Evolutionary conservation across 2,797 vertebrate species (phyloP).

Genomic region (Potorous gilbertii): DNA sequence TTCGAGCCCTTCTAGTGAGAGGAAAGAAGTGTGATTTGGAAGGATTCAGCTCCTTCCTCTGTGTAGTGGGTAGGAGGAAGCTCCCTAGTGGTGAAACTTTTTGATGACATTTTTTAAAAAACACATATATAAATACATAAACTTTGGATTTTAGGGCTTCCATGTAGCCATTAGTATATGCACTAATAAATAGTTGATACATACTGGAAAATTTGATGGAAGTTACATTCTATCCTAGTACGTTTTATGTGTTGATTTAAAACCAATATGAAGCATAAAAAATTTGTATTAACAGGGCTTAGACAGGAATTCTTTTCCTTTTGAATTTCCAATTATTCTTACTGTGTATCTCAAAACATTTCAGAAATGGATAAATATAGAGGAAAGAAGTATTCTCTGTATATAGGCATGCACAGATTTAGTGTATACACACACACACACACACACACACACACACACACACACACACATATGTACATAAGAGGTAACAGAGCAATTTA

Average conservation of each 20-base stretch:
- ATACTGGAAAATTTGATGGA: background rate
- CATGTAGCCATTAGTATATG: background rate
- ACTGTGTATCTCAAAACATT: background rate
- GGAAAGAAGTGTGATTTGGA: background rate
- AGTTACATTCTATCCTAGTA: background rate
- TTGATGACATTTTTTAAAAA: background rate
- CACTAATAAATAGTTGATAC: background rate
- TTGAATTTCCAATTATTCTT: background rate
- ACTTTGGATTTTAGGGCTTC: background rate
- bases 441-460: too few species aligned
- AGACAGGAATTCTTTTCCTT: background rate
- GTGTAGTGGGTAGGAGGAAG: background rate
- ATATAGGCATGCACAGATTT: background rate
- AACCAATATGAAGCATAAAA: background rate
- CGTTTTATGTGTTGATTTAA: background rate
- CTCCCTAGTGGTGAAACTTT: background rate
- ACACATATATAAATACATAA: too few species aligned
- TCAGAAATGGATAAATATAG: background rate
- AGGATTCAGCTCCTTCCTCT: background rate
- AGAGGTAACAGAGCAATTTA: background rate
- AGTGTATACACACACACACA: too few species aligned
- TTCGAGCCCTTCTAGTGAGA: background rate
- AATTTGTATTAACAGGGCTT: background rate
- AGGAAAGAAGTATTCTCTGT: background rate
- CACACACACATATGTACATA: background rate